Evolutionary conservation across 2,113 vertebrate genomes (phyloP), one percentile per base, ranked within the genome.

Genomic region (Sylvietta virens): DNA sequence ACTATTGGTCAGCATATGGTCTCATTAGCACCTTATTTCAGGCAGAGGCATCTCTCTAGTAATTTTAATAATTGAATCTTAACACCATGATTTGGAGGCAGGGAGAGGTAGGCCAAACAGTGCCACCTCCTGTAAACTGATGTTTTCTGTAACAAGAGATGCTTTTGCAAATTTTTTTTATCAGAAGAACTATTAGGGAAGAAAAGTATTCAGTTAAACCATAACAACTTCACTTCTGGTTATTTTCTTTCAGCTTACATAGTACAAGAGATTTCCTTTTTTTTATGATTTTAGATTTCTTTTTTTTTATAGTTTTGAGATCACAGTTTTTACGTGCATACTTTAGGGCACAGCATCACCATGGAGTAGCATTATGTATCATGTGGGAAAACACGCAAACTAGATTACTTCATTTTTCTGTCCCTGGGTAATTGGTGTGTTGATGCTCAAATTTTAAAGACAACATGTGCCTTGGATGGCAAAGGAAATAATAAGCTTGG

Each of bases 371-470:
- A 16, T 17, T 65, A 3, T 15, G 8, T 21, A 30, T 4, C 7
- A 2, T 39, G 7, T 81, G 15, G 24, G 22, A 64, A 87, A 90
- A 69, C 12, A 33, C 0, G 23, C 26, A 73, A 14, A 86, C 12
- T 7, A 8, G 23, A 33, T 48, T 58, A 7, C 15, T 62, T 64
- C 4, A 1, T 64, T 23, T 81, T 70, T 86, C 21, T 33, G 9
- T 50, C 23, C 26, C 22, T 57, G 8, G 5, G 2, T 81, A 83
- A 47, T 24, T 64, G 0, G 0, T 24, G 5, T 8, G 2, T 54
- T 15, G 18, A 51, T 64, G 26, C 3, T 28, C 9, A 37, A 19
- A 50, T 44, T 67, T 66, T 81, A 69, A 72, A 77, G 33, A 51
- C 21, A 18, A 39, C 21, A 2, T 5, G 5, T 42, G 26, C 8